Evolutionary conservation across 2,888 invertebrate genomes (phyloP).

Genomic region (Rotaria socialis): DNA sequence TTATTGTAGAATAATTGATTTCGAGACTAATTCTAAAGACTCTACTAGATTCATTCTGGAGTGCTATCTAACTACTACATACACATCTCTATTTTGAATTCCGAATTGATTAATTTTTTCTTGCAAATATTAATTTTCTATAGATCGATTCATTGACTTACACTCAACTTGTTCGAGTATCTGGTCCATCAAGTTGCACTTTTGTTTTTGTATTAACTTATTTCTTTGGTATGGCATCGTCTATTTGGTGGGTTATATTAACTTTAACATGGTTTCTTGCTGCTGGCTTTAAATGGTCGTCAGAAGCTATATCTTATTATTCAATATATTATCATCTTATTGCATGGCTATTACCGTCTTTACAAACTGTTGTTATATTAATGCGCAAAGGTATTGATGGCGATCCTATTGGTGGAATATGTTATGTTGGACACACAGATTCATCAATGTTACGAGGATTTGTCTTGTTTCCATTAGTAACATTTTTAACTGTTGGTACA

Average conservation of each 20-base stretch:
- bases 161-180: conserved; percentile 46
- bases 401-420: conserved; percentile 89
- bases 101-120: neutral
- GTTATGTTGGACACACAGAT: conserved; percentile 87
- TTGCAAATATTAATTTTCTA: neutral
- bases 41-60: too few species aligned
- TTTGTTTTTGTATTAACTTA: conserved; percentile 89
- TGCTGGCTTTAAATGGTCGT: conserved; percentile 95
- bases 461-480: conserved; percentile 68
- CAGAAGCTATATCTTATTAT: conserved; percentile 90
- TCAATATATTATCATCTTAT: conserved; percentile 91
- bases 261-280: conserved; percentile 97
- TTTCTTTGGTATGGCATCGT: conserved; percentile 97
- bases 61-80: too few species aligned
- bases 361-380: conserved; percentile 81
- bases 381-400: conserved; percentile 87
- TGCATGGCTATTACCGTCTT: conserved; percentile 89
- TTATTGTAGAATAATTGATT: too few species aligned
- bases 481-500: conserved; percentile 56
- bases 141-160: neutral
- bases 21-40: too few species aligned
- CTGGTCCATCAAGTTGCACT: conserved; percentile 69
- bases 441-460: conserved; percentile 73
- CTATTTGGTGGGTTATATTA: conserved; percentile 89
- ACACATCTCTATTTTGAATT: neutral